Evolutionary conservation across 64 coral and sea anemone species (phyloP), one percentile per base, ranked within the genome.

Genomic region (Catalaphyllia jardinei): DNA sequence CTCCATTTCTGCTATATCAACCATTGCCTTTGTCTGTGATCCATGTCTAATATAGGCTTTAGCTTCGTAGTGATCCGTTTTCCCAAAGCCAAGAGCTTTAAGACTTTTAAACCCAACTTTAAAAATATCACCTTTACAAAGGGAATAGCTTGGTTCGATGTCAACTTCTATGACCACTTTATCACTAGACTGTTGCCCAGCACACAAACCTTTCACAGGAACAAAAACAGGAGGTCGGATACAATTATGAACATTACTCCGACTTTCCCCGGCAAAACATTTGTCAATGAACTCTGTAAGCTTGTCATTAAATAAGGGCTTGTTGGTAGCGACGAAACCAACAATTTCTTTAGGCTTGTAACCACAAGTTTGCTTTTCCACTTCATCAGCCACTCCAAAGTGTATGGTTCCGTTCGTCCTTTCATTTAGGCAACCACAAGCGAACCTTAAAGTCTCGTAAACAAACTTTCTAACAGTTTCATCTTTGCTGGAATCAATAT

Each of bases 131-230:
- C 52, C 74, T 13, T 42, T n/a, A 33, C 83, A 87, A 17, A 60
- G 57, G 0, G 73, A 73, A 71, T 79, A 87, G 7, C 74, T 49
- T 12, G 90, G 90, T 69, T 86, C 90, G 25, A 92, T 79, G 74
- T 92, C 90, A n/a, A 92, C 90, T 77, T 92, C 90, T 63, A 92
- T 92, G 18, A 92, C 90, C 20, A 69, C 65, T 76, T 63, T 69
- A 19, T 29, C 20, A 33, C 8, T 35, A 24, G 22, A 28, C 1
- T 35, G 19, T 8, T 13, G 9, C 22, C 69, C 54, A 8, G 28
- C 10, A 15, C 35, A 0, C 8, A 35, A 4, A 18, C 50, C 29
- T 55, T 25, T 55, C 1, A 86, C 42, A 51, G 81, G 80, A 10
- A 86, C 17, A 27, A 92, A 92, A 39, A 92, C 74, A n/a, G 90